Evolutionary conservation across 2,113 vertebrate genomes (phyloP).

Genomic region (Poeciliopsis prolifica): DNA sequence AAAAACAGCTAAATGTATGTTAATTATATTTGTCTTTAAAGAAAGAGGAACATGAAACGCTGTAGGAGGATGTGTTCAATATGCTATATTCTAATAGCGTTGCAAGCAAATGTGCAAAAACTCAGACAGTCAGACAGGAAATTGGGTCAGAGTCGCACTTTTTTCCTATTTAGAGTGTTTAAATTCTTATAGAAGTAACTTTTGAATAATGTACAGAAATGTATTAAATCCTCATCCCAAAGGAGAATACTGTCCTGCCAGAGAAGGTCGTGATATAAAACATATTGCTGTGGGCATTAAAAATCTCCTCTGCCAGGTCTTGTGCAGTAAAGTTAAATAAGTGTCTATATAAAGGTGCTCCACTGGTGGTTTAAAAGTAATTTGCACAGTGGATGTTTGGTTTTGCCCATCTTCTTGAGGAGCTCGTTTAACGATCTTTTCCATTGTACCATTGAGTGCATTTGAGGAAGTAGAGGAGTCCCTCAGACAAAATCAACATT

Average conservation of each 20-base stretch:
- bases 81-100: not conserved
- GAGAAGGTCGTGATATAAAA: not conserved
- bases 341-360: not conserved
- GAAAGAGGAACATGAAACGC: not conserved
- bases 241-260: not conserved
- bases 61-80: not conserved
- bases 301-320: not conserved
- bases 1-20: not conserved
- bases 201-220: not conserved
- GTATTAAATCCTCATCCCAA: not conserved
- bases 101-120: not conserved
- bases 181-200: not conserved
- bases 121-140: not conserved
- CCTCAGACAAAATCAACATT: not conserved
- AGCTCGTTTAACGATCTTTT: not conserved
- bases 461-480: not conserved
- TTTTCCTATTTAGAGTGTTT: slow-evolving; percentile 2
- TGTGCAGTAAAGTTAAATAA: not conserved
- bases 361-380: not conserved
- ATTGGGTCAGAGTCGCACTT: not conserved
- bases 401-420: not conserved
- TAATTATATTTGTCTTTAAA: not conserved
- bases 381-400: not conserved
- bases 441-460: not conserved
- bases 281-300: not conserved